Percentiles rank a stretch among this genome's conserved stretches.
phyloP scores from a whole-genome alignment of 2,113 vertebrate species.

The Scolopax mira region DNA sequence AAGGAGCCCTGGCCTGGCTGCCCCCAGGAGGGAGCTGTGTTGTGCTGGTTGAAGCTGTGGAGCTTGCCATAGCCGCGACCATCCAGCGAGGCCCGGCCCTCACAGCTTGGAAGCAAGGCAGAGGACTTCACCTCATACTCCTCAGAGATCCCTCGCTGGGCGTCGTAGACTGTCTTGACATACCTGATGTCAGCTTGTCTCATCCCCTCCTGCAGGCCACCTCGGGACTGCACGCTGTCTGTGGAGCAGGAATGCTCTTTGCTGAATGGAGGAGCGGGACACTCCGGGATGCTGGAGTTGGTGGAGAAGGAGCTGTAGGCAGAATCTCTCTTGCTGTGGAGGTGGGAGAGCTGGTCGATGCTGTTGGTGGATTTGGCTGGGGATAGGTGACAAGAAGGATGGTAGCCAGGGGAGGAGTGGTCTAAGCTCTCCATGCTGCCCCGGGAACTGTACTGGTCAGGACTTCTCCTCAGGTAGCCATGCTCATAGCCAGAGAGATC shows the following conservation, averaged over 20 bases:
- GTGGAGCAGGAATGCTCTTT: slow-evolving; percentile 83
- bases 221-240: slow-evolving; percentile 74
- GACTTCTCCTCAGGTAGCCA: slow-evolving; percentile 89
- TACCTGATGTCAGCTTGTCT: slow-evolving; percentile 88
- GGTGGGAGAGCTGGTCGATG: slow-evolving; percentile 87
- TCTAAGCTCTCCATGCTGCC: slow-evolving; percentile 97
- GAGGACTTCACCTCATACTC: slow-evolving; percentile 84
- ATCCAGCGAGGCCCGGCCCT: slow-evolving; percentile 42
- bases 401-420: slow-evolving; percentile 80
- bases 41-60: slow-evolving; percentile 68
- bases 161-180: slow-evolving; percentile 81
- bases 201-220: slow-evolving; percentile 74
- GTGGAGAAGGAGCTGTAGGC: slow-evolving; percentile 97
- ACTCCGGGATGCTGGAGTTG: slow-evolving; percentile 92
- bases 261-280: slow-evolving; percentile 67
- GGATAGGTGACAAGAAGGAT: slow-evolving; percentile 88
- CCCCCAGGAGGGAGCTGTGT: slow-evolving; percentile 68
- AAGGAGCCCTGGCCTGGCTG: slow-evolving; percentile 68
- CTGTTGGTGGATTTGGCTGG: slow-evolving; percentile 91
- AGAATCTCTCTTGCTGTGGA: slow-evolving; percentile 94
- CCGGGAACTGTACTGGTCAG: slow-evolving; percentile 92
- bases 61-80: slow-evolving; percentile 52
- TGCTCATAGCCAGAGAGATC: slow-evolving; percentile 87
- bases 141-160: slow-evolving; percentile 77
- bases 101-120: slow-evolving; percentile 33